Conservation (phyloP, 2,888 invertebrate genomes). For the Ephialtes manifestator region DNA sequence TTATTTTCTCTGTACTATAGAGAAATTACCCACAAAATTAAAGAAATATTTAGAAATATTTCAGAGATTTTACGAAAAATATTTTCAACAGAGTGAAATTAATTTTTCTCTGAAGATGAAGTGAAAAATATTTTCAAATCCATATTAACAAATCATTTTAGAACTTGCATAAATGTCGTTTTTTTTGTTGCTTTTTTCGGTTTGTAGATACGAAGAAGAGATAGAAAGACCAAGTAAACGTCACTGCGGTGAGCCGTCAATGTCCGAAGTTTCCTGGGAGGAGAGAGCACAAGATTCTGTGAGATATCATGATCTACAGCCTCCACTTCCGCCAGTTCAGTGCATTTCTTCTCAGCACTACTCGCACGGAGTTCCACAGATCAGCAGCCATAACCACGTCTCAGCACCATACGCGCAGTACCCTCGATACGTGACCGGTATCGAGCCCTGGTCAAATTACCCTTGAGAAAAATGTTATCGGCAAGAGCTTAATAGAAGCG, state of each 20-base stretch:
- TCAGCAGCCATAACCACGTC: conserved; percentile 81
- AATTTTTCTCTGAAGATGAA: no score
- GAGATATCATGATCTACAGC: conserved; percentile 85
- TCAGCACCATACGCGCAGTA: conserved; percentile 83
- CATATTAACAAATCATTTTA: background rate
- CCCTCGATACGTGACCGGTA: conserved; percentile 84
- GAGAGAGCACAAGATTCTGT: conserved; percentile 81
- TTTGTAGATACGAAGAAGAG: conserved; percentile 81
- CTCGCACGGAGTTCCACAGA: conserved; percentile 86
- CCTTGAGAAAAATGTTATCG: conserved; percentile 38
- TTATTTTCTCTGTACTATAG: no score
- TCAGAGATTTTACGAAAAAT: no score
- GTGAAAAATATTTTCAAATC: no score
- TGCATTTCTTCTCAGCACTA: conserved; percentile 79
- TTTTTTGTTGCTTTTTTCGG: background rate
- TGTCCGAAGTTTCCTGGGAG: conserved; percentile 80
- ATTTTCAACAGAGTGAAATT: no score
- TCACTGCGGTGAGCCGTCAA: conserved; percentile 78
- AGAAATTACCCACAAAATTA: no score
- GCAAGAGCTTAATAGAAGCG: background rate
- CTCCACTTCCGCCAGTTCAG: conserved; percentile 82
- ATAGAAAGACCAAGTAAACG: conserved; percentile 80
- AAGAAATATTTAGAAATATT: no score
- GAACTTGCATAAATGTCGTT: background rate
- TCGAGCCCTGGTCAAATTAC: conserved; percentile 79